Evolutionary conservation across 2,888 invertebrate species (phyloP), one percentile per base, ranked within the genome.

Genomic region (Xylocampa areola): DNA sequence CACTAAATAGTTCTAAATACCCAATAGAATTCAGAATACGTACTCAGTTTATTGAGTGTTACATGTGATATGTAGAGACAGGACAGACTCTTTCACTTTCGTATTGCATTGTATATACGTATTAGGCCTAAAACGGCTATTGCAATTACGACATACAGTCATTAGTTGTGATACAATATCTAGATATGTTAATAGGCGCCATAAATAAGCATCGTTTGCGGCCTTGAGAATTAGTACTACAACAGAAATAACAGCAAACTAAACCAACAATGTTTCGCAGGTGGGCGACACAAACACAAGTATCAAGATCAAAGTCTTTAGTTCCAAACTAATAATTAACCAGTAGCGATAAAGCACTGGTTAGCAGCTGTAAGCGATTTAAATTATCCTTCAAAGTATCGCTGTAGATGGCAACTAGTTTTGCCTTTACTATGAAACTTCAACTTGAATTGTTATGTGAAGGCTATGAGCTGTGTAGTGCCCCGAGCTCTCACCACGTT

Each of bases 291-390:
- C 21, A 32, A 68, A 5, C 39, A 47, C 21, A 32, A 48, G 35
- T 44, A 71, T 63, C 68, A 64, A 64, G 63, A 59, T 69, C 66
- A 41, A 67, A 61, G 68, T 65, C 45, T 79, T 77, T 73, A 73
- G 25, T 52, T 63, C 8, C 23, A 71, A 71, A 68, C 58, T 54
- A 66, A 81, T 79, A 86, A 85, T 86, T 86, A 86, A 77, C 73
- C 40, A 63, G 72, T 57, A 69, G 76, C 72, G 67, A 81, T 82
- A 80, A 76, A 69, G 76, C 76, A 79, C 77, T 66, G 68, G 61
- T 61, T 59, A 66, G 54, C 80, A 76, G 76, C 76, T 73, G 74
- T 73, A 61, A 68, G 49, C 73, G 73, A 73, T 76, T 66, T 75
- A 74, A 76, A 73, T 72, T 68, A 69, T 57, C 59, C 52, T 68